These are phyloP conservation scores for Todiramphus chloris DNA, from an alignment of 2,113 vertebrate species.

Conservation along the genomic window DNA sequence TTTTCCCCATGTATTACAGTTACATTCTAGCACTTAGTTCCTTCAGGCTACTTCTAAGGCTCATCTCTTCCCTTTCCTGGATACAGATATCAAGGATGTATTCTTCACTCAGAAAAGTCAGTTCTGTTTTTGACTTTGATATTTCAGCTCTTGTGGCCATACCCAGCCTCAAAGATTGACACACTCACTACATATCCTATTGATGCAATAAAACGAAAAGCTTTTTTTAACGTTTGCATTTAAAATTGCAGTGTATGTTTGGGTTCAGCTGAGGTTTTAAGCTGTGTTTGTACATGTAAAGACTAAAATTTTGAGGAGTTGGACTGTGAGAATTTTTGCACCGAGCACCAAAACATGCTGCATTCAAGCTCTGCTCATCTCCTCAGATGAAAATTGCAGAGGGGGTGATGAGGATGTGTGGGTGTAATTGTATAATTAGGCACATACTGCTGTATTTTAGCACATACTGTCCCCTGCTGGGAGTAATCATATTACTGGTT, in stretches of 20 bases:
- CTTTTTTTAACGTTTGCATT: not conserved
- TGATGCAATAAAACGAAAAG: not conserved
- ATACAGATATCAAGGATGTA: not conserved
- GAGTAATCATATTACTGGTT: slow-evolving; percentile 12
- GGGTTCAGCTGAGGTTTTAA: not conserved
- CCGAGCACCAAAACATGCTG: not conserved
- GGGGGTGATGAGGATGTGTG: not conserved
- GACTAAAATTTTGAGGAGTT: not conserved
- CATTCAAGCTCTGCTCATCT: not conserved
- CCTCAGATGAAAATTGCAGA: not conserved
- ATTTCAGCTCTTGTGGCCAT: not conserved
- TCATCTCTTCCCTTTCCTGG: not conserved
- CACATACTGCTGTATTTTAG: slow-evolving; percentile 37
- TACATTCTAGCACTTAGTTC: not conserved
- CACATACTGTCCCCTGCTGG: slow-evolving; percentile 58
- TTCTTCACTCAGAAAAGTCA: not conserved
- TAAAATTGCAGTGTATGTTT: not conserved
- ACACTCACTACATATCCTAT: not conserved
- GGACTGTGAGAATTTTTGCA: not conserved
- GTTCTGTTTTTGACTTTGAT: not conserved
- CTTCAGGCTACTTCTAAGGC: not conserved
- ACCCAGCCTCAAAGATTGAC: not conserved
- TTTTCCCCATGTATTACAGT: not conserved
- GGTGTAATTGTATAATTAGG: slow-evolving; percentile 43
- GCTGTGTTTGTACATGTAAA: fast-evolving